Conservation (phyloP, 2,888 invertebrate species). For the Baccha elongata region DNA sequence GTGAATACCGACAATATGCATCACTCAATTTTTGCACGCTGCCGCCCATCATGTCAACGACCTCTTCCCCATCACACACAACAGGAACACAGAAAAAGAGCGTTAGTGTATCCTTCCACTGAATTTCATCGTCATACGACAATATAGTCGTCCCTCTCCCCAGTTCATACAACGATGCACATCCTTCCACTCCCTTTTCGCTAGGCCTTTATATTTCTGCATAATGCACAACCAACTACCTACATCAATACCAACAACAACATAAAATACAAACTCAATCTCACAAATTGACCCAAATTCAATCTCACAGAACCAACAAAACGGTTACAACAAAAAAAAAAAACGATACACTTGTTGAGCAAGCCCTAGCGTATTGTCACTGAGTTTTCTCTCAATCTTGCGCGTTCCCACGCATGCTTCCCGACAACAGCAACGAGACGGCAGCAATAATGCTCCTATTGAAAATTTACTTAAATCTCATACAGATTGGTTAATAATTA, state of each 20-base stretch:
- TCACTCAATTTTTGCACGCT: constrained; percentile 39
- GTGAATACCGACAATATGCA: constrained; percentile 42
- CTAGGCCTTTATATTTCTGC: constrained; percentile 29
- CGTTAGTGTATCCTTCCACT: constrained; percentile 25
- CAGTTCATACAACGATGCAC: constrained; percentile 6
- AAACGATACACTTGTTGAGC: constrained; percentile 68
- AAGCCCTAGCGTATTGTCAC: not conserved
- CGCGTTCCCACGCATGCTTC: constrained; percentile 64
- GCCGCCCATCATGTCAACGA: constrained; percentile 40
- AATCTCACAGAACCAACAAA: constrained; percentile 32
- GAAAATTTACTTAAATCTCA: constrained; percentile 17
- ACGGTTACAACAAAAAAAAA: constrained; percentile 5
- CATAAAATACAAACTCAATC: constrained; percentile 59
- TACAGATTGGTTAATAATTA: constrained; percentile 49
- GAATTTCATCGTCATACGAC: not conserved
- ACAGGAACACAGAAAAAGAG: not conserved
- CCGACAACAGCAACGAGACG: not conserved
- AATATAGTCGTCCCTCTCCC: not conserved
- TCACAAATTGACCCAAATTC: constrained; percentile 71
- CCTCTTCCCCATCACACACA: constrained; percentile 13
- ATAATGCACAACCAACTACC: constrained; percentile 26
- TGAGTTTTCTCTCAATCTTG: constrained; percentile 14
- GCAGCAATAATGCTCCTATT: not conserved
- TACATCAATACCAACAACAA: constrained; percentile 3
- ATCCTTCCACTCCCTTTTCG: constrained; percentile 29